Percentiles rank a stretch among this genome's conserved stretches.
phyloP scores from a whole-genome alignment of 2,888 invertebrate genomes.

The Clusia tigrina region DNA sequence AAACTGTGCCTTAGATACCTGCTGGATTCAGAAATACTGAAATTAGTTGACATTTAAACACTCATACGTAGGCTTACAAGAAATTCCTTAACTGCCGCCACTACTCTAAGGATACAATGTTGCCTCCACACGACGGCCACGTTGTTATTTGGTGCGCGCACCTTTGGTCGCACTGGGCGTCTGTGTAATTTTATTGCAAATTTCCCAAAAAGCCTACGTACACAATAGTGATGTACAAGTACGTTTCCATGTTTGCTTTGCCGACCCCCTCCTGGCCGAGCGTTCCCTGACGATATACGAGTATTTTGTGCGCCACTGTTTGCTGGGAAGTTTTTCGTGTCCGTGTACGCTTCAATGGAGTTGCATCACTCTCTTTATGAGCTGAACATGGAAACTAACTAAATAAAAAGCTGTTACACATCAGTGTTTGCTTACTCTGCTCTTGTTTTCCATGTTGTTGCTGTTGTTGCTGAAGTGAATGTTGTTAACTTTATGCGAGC shows the following conservation, averaged over 20 bases:
- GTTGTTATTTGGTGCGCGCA: not conserved
- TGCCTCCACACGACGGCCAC: too few relatives aligned
- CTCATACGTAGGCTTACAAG: not conserved
- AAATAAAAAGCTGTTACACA: not conserved
- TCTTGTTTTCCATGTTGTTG: not conserved
- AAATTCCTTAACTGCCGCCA: too few relatives aligned
- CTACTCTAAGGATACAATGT: too few relatives aligned
- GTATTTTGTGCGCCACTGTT: too few relatives aligned
- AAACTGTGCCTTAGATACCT: too few relatives aligned
- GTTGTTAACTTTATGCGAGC: not conserved
- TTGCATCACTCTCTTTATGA: not conserved
- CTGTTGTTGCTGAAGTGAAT: not conserved
- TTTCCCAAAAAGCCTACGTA: not conserved
- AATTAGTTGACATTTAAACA: not conserved
- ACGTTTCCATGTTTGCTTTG: too few relatives aligned
- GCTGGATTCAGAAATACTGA: too few relatives aligned
- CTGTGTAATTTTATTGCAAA: not conserved
- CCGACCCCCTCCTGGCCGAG: too few relatives aligned
- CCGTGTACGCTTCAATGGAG: not conserved
- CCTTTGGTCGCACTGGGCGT: not conserved
- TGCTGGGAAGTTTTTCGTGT: too few relatives aligned
- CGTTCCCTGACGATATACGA: too few relatives aligned
- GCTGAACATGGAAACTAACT: not conserved
- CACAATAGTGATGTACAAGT: too few relatives aligned
- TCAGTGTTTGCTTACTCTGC: not conserved